Percentiles rank a stretch among this genome's conserved stretches.
Conservation (phyloP, 2,113 vertebrate genomes). For the Girardinichthys multiradiatus region DNA sequence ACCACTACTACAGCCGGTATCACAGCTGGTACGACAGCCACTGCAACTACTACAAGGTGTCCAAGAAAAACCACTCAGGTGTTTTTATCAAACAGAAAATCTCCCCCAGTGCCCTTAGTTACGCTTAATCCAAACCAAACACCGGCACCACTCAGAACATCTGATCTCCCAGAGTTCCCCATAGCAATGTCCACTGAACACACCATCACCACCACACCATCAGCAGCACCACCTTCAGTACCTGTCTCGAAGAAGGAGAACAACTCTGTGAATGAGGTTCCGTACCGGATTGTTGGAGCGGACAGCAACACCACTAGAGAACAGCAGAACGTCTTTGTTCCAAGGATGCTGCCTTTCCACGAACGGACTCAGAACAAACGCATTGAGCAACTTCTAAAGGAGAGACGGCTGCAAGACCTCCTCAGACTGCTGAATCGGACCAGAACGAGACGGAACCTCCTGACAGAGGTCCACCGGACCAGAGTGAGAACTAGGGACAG, state of each 20-base stretch:
- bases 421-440: constrained; percentile 70
- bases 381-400: constrained; percentile 92
- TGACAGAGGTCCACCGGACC: constrained; percentile 70
- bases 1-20: no score
- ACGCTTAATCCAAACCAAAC: neutral
- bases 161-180: constrained; percentile 4
- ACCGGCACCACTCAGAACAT: fast-evolving
- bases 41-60: neutral
- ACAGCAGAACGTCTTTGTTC: constrained; percentile 83
- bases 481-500: constrained; percentile 14
- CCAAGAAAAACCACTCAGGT: constrained; percentile 18
- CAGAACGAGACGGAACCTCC: constrained; percentile 31
- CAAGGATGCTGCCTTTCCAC: constrained; percentile 72
- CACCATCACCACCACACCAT: neutral
- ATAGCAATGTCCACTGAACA: constrained; percentile 1
- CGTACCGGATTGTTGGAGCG: constrained; percentile 81
- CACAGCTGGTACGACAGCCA: neutral
- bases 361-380: constrained; percentile 93
- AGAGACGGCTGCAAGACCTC: constrained; percentile 77
- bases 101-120: neutral
- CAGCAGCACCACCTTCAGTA: constrained; percentile 6
- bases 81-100: constrained; percentile 32
- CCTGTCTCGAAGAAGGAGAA: constrained; percentile 80
- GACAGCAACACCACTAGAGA: constrained; percentile 73
- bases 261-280: constrained; percentile 83